Evolutionary conservation across 2,113 vertebrate genomes (phyloP).

Genomic region (Benitochromis conjunctus): DNA sequence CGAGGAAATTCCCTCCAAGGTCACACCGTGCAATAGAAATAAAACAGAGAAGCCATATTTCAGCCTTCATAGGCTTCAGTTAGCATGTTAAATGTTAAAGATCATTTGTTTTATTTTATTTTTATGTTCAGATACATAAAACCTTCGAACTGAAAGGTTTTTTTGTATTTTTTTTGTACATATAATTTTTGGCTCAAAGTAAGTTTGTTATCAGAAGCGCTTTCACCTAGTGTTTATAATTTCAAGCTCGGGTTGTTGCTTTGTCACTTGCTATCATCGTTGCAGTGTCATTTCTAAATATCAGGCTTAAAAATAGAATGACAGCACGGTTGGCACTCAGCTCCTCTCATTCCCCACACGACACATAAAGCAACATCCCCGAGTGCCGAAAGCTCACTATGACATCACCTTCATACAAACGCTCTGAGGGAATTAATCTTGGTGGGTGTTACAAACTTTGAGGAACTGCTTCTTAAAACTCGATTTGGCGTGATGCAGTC

Average conservation of each 20-base stretch:
- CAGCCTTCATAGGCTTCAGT: neutral
- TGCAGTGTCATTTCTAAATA: constrained; percentile 18
- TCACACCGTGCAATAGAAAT: neutral
- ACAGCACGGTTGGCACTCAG: neutral
- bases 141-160: neutral
- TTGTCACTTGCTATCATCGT: constrained; percentile 9
- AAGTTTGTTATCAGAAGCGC: neutral
- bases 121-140: neutral
- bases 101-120: neutral
- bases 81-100: neutral
- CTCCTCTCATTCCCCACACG: neutral
- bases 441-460: neutral
- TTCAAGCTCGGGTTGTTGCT: neutral
- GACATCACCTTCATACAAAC: neutral
- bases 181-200: neutral
- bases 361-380: neutral
- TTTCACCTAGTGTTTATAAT: neutral
- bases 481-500: neutral
- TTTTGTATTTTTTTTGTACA: neutral
- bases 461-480: neutral
- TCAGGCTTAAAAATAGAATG: constrained; percentile 26
- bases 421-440: neutral
- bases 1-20: neutral
- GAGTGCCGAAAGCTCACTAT: neutral
- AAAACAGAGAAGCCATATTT: neutral